Evolutionary conservation across 2,888 invertebrate species (phyloP).

Genomic region (Sphaeridia pumilis): DNA sequence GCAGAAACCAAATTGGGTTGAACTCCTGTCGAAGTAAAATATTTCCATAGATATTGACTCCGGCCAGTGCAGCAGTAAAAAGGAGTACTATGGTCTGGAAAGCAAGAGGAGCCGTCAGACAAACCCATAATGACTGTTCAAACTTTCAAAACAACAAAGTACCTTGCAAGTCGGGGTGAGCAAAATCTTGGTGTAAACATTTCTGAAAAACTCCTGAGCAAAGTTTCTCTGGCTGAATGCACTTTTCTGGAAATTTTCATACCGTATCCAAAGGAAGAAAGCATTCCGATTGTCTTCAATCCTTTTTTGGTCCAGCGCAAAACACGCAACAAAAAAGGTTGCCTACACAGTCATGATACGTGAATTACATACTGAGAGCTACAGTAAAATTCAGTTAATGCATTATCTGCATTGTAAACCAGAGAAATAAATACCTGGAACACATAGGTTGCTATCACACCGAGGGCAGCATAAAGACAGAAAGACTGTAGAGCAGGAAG

Average conservation of each 20-base stretch:
- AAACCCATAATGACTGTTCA: not conserved
- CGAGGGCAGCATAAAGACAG: conserved; percentile 66
- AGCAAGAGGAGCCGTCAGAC: not conserved
- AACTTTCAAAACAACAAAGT: conserved; percentile 16
- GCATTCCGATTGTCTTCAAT: conserved; percentile 54
- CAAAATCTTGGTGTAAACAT: conserved; percentile 38
- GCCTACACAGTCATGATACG: conserved; percentile 38
- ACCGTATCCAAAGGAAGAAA: conserved; percentile 53
- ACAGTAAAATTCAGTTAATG: not conserved
- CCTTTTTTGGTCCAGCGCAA: conserved; percentile 57
- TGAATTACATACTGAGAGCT: not conserved
- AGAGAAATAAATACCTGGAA: conserved; percentile 44
- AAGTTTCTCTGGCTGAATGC: conserved; percentile 38
- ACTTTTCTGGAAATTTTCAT: conserved; percentile 40
- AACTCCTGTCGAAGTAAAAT: conserved; percentile 40
- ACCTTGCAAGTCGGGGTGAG: conserved; percentile 39
- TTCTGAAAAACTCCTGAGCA: conserved; percentile 38
- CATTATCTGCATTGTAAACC: not conserved
- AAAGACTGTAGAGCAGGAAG: conserved; percentile 69
- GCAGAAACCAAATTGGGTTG: conserved; percentile 41
- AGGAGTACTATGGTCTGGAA: conserved; percentile 38
- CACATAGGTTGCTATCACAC: conserved; percentile 61
- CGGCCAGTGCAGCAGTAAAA: conserved; percentile 36
- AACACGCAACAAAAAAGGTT: conserved; percentile 69
- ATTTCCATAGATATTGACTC: conserved; percentile 39